Percentiles rank a stretch among this genome's conserved stretches.
These are phyloP conservation scores for Plebejus anna DNA, from an alignment of 2,888 invertebrate genomes.

Conservation along the genomic window DNA sequence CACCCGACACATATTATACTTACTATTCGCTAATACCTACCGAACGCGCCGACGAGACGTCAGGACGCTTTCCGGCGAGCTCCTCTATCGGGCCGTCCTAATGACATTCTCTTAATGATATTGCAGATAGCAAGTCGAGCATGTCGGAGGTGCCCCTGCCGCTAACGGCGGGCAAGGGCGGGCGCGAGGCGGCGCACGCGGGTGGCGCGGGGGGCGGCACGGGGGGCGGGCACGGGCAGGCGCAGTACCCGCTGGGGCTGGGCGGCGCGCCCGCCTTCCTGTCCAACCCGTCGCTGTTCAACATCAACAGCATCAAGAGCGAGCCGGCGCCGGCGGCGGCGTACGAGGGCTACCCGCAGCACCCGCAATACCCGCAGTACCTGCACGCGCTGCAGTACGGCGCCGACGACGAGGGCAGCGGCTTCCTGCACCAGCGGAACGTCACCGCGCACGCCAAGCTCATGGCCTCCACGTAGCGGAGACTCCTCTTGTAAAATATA, in stretches of 20 bases:
- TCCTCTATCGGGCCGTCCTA: neutral
- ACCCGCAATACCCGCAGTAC: constrained; percentile 71
- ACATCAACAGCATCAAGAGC: constrained; percentile 75
- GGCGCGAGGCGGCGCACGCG: constrained; percentile 46
- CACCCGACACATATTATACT: neutral
- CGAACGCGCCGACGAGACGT: neutral
- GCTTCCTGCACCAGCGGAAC: constrained; percentile 91
- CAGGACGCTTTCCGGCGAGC: neutral
- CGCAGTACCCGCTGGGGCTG: constrained; percentile 76
- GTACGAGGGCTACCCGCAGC: constrained; percentile 59
- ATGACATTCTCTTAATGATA: neutral
- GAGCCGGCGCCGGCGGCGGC: constrained; percentile 56
- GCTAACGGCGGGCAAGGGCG: constrained; percentile 57
- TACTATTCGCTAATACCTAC: neutral
- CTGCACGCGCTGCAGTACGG: constrained; percentile 75
- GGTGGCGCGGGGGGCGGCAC: constrained; percentile 64
- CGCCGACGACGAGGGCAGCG: constrained; percentile 81
- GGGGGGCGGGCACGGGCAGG: constrained; percentile 73
- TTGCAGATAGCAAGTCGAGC: constrained; percentile 62
- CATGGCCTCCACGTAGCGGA: constrained; percentile 88
- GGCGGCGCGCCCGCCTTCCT: constrained; percentile 56
- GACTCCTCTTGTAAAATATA: neutral
- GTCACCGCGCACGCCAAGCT: constrained; percentile 91
- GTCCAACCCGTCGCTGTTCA: constrained; percentile 62
- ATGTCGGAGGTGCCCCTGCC: constrained; percentile 71